Evolutionary conservation across 2,888 invertebrate genomes (phyloP).

Genomic region (Crepidodera aurea): DNA sequence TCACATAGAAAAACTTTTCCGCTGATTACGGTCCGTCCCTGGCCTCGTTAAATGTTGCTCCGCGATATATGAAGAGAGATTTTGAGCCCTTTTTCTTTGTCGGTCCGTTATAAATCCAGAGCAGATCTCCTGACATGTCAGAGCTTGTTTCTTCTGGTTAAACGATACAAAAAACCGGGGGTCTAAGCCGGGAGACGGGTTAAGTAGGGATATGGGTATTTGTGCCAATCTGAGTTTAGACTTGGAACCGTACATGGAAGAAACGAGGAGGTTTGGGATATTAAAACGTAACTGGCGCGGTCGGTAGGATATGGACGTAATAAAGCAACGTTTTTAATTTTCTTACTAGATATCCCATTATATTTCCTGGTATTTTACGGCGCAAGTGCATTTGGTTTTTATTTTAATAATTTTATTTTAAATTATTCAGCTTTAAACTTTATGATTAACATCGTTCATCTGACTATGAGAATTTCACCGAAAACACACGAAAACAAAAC

Average conservation of each 20-base stretch:
- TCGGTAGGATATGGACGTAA: not conserved
- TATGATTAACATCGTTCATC: too few species aligned
- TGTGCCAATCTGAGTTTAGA: conserved; percentile 2
- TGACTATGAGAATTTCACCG: too few species aligned
- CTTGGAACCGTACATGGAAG: not conserved
- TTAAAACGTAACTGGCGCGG: not conserved
- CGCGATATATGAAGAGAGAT: conserved; percentile 10
- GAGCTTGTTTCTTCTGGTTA: conserved; percentile 19
- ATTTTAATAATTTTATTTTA: too few species aligned
- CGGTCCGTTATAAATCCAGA: conserved; percentile 19
- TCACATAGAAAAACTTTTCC: too few species aligned
- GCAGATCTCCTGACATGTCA: conserved; percentile 12
- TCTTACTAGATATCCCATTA: too few species aligned
- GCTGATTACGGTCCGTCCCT: not conserved
- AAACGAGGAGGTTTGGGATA: not conserved
- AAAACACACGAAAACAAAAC: too few species aligned
- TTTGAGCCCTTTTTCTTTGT: conserved; percentile 9
- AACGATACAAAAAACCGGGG: conserved; percentile 10
- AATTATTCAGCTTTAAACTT: too few species aligned
- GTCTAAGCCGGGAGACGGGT: conserved; percentile 13
- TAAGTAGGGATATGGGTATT: conserved; percentile 7
- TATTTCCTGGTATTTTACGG: too few species aligned
- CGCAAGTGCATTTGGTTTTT: too few species aligned
- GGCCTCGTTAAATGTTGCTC: not conserved
- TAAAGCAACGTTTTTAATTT: too few species aligned